Conservation (phyloP, 2,113 vertebrate genomes). For the Elanus axillaris region DNA sequence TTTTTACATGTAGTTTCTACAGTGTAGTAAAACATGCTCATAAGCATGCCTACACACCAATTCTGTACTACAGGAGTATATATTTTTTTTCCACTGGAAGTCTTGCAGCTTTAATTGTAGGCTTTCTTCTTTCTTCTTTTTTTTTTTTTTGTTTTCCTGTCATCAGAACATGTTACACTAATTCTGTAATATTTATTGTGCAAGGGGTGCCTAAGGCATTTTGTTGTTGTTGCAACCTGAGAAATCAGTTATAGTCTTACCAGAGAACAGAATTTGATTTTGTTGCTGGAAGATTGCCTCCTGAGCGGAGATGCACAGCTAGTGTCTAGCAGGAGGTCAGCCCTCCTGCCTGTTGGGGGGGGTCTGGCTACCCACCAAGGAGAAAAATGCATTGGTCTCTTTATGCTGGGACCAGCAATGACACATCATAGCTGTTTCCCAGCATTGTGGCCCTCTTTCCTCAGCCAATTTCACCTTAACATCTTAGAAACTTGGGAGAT, state of each 20-base stretch:
- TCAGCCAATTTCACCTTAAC: not conserved
- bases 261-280: not conserved
- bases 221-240: not conserved
- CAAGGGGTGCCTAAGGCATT: not conserved
- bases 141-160: not conserved
- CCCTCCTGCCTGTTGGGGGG: not conserved
- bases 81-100: not conserved
- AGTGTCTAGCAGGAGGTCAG: not conserved
- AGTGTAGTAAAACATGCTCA: not conserved
- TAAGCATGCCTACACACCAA: accelerated
- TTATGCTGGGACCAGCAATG: not conserved
- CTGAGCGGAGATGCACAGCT: not conserved
- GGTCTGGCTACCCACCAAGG: not conserved
- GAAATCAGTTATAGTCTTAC: not conserved
- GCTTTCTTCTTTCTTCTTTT: not conserved
- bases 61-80: not conserved
- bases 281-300: not conserved
- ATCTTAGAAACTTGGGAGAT: not conserved
- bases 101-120: not conserved
- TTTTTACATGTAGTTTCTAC: not conserved
- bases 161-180: not conserved
- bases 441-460: not conserved
- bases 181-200: not conserved
- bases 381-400: not conserved
- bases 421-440: not conserved